Percentiles rank a stretch among this genome's conserved stretches.
phyloP scores from a whole-genome alignment of 2,888 invertebrate genomes.

The Balanococcus diminutus region DNA sequence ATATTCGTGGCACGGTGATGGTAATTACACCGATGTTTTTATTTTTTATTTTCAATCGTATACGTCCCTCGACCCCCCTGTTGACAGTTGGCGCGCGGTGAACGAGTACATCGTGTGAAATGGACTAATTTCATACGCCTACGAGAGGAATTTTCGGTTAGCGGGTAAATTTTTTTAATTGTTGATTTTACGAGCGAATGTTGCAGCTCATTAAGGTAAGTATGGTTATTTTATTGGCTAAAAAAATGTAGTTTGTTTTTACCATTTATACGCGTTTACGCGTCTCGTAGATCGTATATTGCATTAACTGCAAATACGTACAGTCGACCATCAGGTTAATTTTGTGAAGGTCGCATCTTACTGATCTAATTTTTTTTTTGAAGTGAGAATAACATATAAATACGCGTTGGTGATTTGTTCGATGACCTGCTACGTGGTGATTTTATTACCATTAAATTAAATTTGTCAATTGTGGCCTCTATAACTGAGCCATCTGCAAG shows the following conservation, averaged over 20 bases:
- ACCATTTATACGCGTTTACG: not conserved
- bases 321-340: not conserved
- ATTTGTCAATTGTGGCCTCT: conserved; percentile 13
- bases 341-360: conserved; percentile 15
- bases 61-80: not conserved
- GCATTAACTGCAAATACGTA: not conserved
- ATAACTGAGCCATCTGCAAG: not conserved
- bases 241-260: conserved; percentile 4
- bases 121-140: conserved; percentile 7
- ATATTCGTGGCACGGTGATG: not conserved
- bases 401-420: not conserved
- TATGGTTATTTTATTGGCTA: not conserved
- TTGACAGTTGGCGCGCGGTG: not conserved
- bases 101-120: conserved; percentile 2
- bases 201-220: conserved; percentile 7
- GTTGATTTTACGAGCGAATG: conserved; percentile 24
- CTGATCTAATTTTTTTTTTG: not conserved
- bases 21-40: conserved; percentile 23
- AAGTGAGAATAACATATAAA: not conserved
- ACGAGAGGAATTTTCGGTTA: conserved; percentile 13
- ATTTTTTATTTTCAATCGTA: not conserved
- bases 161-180: conserved; percentile 10
- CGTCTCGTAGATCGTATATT: not conserved
- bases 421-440: not conserved
- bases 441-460: not conserved